A percentile compares a stretch with the other conserved stretches of the same genome.
phyloP scores from a whole-genome alignment of 2,113 vertebrate species.

The Pungitius pungitius region DNA sequence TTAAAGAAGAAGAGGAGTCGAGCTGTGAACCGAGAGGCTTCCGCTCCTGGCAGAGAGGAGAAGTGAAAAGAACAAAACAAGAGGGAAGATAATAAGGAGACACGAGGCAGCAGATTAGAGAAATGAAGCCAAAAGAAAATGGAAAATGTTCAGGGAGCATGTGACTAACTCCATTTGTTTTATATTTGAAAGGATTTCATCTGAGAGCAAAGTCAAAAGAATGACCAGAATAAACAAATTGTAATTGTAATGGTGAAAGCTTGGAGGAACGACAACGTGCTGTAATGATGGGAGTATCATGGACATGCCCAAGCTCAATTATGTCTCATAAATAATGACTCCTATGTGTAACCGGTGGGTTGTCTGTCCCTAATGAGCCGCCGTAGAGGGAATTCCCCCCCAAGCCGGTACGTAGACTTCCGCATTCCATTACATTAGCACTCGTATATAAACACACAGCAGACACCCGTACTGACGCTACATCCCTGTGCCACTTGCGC shows the following conservation, averaged over 20 bases:
- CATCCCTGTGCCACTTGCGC: too few species aligned
- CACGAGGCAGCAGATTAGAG: not conserved
- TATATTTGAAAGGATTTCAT: not conserved
- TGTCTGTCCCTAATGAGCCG: too few species aligned
- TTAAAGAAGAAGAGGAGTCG: conserved; percentile 31
- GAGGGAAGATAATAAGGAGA: not conserved
- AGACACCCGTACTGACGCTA: too few species aligned
- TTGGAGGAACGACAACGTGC: not conserved
- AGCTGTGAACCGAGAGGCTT: conserved; percentile 31
- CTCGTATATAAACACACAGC: too few species aligned
- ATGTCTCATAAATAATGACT: not conserved
- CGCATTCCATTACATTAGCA: too few species aligned
- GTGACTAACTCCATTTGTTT: not conserved
- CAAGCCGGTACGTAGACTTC: too few species aligned
- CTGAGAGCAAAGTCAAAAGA: not conserved
- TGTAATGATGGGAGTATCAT: not conserved
- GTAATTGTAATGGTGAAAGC: not conserved
- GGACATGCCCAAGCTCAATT: not conserved
- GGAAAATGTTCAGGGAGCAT: not conserved
- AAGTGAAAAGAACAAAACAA: conserved; percentile 14
- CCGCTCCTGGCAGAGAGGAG: conserved; percentile 17
- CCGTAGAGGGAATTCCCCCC: too few species aligned
- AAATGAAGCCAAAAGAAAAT: not conserved
- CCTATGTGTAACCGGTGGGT: too few species aligned
- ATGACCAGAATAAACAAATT: not conserved